Conservation (phyloP, 1,140 invertebrate genomes). For the Rhizoglyphus robini region DNA sequence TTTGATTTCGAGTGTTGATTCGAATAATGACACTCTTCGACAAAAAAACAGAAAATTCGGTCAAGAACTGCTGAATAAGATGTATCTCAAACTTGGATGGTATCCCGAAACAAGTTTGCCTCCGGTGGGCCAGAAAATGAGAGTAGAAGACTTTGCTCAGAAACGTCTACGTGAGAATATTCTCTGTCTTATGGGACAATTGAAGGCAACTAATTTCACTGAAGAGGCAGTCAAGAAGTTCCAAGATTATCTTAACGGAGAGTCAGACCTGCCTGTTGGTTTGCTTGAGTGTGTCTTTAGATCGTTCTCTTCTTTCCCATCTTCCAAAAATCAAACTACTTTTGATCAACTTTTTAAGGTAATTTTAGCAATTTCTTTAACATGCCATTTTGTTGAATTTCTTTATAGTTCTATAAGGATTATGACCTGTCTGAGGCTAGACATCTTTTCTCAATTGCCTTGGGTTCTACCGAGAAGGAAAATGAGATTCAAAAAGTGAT, state of each 20-base stretch:
- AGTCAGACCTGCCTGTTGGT: conserved; percentile 62
- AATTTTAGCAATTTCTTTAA: conserved; percentile 1
- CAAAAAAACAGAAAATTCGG: conserved; percentile 56
- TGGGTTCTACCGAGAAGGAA: conserved; percentile 58
- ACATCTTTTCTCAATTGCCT: conserved; percentile 61
- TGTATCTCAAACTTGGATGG: conserved; percentile 44
- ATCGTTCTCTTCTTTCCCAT: conserved; percentile 47
- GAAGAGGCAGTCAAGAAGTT: conserved; percentile 56
- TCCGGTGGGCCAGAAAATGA: conserved; percentile 7
- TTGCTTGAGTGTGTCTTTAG: conserved; percentile 51
- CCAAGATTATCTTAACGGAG: conserved; percentile 47
- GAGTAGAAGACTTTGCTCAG: conserved; percentile 39
- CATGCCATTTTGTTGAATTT: conserved; percentile 32
- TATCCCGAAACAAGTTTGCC: background rate
- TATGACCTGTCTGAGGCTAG: conserved; percentile 55
- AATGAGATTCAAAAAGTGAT: conserved; percentile 59
- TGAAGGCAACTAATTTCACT: conserved; percentile 60
- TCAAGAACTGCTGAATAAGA: conserved; percentile 48
- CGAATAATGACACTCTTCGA: conserved; percentile 26
- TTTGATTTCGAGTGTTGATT: conserved; percentile 60
- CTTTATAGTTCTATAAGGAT: conserved; percentile 45
- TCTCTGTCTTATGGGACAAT: conserved; percentile 59
- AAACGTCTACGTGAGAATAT: conserved; percentile 69
- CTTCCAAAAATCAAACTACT: conserved; percentile 43
- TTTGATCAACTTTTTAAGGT: conserved; percentile 42